Evolutionary conservation across 1,140 invertebrate genomes (phyloP).

Genomic region (Papilio glaucus): DNA sequence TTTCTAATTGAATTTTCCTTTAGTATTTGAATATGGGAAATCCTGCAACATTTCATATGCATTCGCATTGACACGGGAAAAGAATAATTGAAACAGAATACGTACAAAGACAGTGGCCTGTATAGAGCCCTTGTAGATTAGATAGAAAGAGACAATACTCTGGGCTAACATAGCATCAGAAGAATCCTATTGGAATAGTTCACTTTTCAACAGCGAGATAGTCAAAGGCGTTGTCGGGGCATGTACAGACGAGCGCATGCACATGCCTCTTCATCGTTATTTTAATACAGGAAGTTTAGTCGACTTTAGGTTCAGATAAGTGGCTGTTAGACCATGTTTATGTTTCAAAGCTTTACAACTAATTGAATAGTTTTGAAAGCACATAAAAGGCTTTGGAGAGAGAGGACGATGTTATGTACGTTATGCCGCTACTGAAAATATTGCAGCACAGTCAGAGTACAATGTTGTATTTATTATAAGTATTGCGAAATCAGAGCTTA

Average conservation of each 20-base stretch:
- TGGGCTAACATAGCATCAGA: neutral
- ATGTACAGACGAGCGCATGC: neutral
- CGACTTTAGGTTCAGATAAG: neutral
- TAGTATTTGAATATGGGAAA: too few relatives aligned
- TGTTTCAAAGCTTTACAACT: neutral
- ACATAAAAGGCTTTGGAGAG: neutral
- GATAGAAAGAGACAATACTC: too few relatives aligned
- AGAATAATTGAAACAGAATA: neutral
- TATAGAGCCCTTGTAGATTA: neutral
- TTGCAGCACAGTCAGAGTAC: neutral
- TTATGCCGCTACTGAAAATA: neutral
- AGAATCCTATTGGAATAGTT: conserved; percentile 10
- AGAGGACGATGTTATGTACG: neutral
- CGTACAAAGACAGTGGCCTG: neutral
- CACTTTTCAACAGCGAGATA: neutral
- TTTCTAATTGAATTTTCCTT: too few relatives aligned
- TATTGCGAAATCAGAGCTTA: too few relatives aligned
- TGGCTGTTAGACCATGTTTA: neutral
- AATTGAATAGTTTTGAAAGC: neutral
- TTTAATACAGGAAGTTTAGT: conserved; percentile 1
- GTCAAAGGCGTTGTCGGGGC: neutral
- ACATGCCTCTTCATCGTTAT: neutral
- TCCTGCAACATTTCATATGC: neutral
- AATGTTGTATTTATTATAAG: neutral
- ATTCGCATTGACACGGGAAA: neutral